Evolutionary conservation across 2,888 invertebrate genomes (phyloP).

Genomic region (Thera britannica): DNA sequence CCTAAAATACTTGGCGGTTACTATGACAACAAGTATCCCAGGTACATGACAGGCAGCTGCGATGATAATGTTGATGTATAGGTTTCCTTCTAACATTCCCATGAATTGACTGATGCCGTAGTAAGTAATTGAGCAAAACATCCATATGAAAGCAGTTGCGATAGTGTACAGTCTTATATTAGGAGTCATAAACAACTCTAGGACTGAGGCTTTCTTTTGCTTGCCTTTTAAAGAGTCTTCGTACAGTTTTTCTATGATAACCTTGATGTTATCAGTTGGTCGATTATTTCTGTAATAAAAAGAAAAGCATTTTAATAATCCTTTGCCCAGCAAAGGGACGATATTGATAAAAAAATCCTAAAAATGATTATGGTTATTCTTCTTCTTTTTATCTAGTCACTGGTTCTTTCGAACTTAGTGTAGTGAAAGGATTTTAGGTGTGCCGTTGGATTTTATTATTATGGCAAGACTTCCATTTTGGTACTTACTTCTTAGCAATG

Average conservation of each 20-base stretch:
- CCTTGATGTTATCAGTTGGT: slow-evolving; percentile 63
- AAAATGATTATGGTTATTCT: too few species aligned
- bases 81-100: slow-evolving; percentile 89
- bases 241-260: slow-evolving; percentile 59
- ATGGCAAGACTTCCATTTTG: neutral
- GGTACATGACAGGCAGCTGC: slow-evolving; percentile 80
- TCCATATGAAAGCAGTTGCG: slow-evolving; percentile 89
- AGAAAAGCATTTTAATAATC: neutral
- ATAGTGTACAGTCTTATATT: slow-evolving; percentile 88
- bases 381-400: too few species aligned
- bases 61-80: slow-evolving; percentile 92
- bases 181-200: slow-evolving; percentile 88
- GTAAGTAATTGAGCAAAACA: slow-evolving; percentile 91
- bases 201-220: slow-evolving; percentile 49
- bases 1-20: slow-evolving; percentile 62
- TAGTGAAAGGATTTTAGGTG: too few species aligned
- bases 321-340: too few species aligned
- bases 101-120: slow-evolving; percentile 93
- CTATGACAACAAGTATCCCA: slow-evolving; percentile 60
- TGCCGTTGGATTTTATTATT: too few species aligned
- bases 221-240: slow-evolving; percentile 54
- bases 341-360: too few species aligned
- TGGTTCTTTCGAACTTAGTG: too few species aligned
- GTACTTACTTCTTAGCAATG: slow-evolving; percentile 82
- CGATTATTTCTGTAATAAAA: slow-evolving; percentile 70